Evolutionary conservation across 2,888 invertebrate species (phyloP).

Genomic region (Apamea anceps): DNA sequence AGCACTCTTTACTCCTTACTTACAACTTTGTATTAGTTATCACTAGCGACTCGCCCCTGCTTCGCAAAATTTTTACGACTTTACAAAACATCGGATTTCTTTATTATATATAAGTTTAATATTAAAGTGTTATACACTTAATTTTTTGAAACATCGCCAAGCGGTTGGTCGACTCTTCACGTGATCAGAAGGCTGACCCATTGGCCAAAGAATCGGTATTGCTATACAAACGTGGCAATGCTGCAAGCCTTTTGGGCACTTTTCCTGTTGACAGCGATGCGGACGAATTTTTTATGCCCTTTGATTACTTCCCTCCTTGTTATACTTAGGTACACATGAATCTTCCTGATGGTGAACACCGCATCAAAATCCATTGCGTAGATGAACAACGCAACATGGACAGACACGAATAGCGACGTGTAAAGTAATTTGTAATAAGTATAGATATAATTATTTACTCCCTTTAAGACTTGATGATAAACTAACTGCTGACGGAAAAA

Average conservation of each 20-base stretch:
- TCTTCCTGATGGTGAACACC: neutral
- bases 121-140: neutral
- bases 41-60: neutral
- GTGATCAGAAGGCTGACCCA: neutral
- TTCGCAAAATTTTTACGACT: too few species aligned
- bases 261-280: neutral
- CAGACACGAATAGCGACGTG: neutral
- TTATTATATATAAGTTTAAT: too few species aligned
- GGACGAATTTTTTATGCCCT: neutral
- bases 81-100: too few species aligned
- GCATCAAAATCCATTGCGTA: neutral
- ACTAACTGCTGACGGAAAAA: neutral
- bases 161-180: neutral
- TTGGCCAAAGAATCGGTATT: neutral
- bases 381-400: neutral
- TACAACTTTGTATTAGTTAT: neutral
- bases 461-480: neutral
- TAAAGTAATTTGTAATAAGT: neutral
- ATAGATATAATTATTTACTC: neutral
- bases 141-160: neutral
- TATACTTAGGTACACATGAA: too few species aligned
- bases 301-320: neutral
- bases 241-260: neutral
- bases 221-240: neutral
- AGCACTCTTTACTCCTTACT: neutral